Percentiles rank a stretch among this genome's conserved stretches.
phyloP scores from a whole-genome alignment of 1,140 invertebrate species.

The Goniozus legneri region DNA sequence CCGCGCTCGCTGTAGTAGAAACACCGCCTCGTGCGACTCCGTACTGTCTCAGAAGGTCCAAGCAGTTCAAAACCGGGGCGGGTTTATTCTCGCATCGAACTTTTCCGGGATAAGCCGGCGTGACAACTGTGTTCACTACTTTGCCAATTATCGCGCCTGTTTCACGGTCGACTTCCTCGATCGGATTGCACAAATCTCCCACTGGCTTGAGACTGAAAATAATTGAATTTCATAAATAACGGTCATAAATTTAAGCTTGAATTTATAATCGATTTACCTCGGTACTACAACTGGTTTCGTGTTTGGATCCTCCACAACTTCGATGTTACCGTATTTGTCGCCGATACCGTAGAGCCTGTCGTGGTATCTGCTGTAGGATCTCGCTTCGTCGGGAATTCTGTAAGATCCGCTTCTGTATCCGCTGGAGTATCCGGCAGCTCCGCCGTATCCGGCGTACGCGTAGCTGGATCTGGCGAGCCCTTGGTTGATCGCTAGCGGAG shows the following conservation, averaged over 20 bases:
- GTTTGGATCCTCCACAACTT: too few relatives aligned
- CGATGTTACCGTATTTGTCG: too few relatives aligned
- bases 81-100: constrained; percentile 2
- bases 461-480: too few relatives aligned
- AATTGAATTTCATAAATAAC: not conserved
- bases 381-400: too few relatives aligned
- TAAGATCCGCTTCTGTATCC: too few relatives aligned
- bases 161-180: not conserved
- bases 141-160: not conserved
- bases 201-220: constrained; percentile 20
- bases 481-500: constrained; percentile 22
- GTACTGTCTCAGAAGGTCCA: not conserved
- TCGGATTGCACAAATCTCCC: constrained; percentile 21
- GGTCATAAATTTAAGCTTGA: too few relatives aligned
- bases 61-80: not conserved
- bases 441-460: too few relatives aligned
- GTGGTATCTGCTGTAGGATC: too few relatives aligned
- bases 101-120: constrained; percentile 24
- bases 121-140: constrained; percentile 12
- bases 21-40: not conserved
- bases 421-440: too few relatives aligned
- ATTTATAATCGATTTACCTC: too few relatives aligned
- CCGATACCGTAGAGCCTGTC: too few relatives aligned
- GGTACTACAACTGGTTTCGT: too few relatives aligned
- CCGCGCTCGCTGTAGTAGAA: not conserved